phyloP scores from a whole-genome alignment of 2,113 vertebrate species.

The Megaceryle maxima region DNA sequence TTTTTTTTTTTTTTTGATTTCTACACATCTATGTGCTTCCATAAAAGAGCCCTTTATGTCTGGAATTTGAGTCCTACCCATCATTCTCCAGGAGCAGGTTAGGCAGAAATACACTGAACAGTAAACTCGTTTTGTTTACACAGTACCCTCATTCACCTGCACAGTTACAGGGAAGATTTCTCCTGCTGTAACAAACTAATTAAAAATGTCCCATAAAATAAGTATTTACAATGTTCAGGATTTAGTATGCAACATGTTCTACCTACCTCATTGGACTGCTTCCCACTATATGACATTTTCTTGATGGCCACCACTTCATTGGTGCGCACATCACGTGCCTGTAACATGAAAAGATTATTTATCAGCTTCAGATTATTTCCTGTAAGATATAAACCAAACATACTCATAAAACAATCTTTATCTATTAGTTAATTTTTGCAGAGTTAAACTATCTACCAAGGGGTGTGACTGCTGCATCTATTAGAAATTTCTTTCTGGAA shows the following conservation, averaged over 20 bases:
- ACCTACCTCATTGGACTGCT: conserved; percentile 95
- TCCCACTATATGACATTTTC: conserved; percentile 99
- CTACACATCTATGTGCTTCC: not conserved
- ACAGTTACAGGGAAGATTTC: not conserved
- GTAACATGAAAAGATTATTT: not conserved
- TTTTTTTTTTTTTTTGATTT: not conserved
- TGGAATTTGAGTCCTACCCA: not conserved
- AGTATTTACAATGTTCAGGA: not conserved
- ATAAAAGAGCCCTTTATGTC: not conserved
- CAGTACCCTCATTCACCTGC: not conserved
- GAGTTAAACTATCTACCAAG: not conserved
- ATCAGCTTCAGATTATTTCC: not conserved
- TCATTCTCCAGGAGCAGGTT: not conserved
- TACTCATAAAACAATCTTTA: not conserved
- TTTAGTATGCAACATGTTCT: not conserved
- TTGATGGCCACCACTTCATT: conserved; percentile 99
- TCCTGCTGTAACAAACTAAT: not conserved
- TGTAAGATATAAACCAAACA: not conserved
- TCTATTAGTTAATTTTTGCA: not conserved
- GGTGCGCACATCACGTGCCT: conserved; percentile 96
- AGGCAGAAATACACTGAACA: not conserved
- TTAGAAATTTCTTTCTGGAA: not conserved
- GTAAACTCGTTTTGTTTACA: not conserved
- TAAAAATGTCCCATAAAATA: not conserved
- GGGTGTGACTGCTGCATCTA: not conserved